Evolutionary conservation across 2,113 vertebrate genomes (phyloP), one percentile per base, ranked within the genome.

Genomic region (Mustelus asterias): DNA sequence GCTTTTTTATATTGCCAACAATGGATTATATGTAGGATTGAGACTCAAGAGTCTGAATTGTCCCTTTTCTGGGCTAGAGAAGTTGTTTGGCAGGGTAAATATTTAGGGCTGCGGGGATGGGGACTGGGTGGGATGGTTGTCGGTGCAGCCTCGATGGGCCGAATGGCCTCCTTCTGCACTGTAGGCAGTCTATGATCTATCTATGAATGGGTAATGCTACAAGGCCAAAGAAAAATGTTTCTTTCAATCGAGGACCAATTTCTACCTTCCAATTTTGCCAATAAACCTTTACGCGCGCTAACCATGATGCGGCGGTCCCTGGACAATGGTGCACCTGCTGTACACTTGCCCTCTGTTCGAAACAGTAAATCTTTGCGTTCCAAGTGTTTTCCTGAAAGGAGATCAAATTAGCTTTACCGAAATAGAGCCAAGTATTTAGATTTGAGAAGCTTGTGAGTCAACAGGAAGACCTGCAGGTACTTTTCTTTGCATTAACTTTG

Each of bases 331-430:
- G 63, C 89, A 70, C 92, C 92, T 48, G 65, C 63, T 24, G 5
- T 22, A 70, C 72, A 76, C 18, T 70, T 94, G 63, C n/a, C 8
- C 60, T 41, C 63, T 41, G 69, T 95, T 95, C 67, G 1, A 48
- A n/a, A 37, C 63, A 95, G 69, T 54, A 72, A 95, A 95, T 95
- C 69, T 95, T 76, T 54, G 69, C 11, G 29, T 54, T 76, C 72
- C 67, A 95, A 44, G 67, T 95, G 69, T 72, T 69, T 72, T 72
- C 69, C 69, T 44, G 94, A 95, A 63, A 95, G 37, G 22, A 95
- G 94, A 72, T 95, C 69, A 54, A 95, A 54, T 72, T 72, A 48
- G 72, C 24, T 72, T 18, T 48, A 48, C n/a, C 48, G 41, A 95
- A 95, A 48, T 95, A 4, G 22, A 54, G 69, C 94, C 69, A 95